A percentile compares a stretch with the other conserved stretches of the same genome.
These are phyloP conservation scores for Halcyon badia DNA, from an alignment of 2,797 vertebrate species.

Conservation along the genomic window DNA sequence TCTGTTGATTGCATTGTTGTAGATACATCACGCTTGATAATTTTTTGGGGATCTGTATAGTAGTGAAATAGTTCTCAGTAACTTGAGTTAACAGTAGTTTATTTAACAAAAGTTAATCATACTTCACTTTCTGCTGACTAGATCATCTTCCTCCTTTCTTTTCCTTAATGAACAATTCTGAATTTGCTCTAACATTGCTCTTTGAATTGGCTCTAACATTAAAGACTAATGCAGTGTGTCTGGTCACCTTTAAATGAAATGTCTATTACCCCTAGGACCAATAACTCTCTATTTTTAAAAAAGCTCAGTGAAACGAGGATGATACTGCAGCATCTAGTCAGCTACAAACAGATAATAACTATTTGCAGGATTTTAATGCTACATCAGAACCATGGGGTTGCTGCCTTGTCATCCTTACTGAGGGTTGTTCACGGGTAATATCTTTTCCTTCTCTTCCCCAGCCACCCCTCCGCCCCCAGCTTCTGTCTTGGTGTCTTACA, in stretches of 20 bases:
- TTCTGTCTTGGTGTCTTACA: slow-evolving; percentile 72
- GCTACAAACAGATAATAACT: slow-evolving; percentile 63
- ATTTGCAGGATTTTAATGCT: slow-evolving; percentile 58
- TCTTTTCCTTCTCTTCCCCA: background rate
- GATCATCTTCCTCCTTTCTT: background rate
- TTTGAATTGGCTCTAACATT: slow-evolving; percentile 56
- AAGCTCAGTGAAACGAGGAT: slow-evolving; percentile 5
- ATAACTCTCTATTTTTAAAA: background rate
- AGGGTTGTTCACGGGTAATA: background rate
- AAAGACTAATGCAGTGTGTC: slow-evolving; percentile 75
- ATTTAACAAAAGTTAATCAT: background rate
- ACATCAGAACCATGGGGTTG: slow-evolving; percentile 1
- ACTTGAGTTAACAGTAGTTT: background rate
- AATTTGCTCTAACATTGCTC: slow-evolving; percentile 57
- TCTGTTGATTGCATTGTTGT: background rate
- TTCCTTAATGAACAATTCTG: slow-evolving; percentile 5
- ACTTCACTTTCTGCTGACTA: slow-evolving; percentile 46
- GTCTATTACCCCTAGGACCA: slow-evolving; percentile 14
- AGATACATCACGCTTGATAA: background rate
- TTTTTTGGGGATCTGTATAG: background rate
- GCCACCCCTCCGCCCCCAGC: background rate
- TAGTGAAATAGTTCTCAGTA: background rate
- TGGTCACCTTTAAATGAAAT: slow-evolving; percentile 78
- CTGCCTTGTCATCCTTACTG: background rate
- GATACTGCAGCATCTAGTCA: slow-evolving; percentile 18